These are phyloP conservation scores for Anodontia alba DNA, from an alignment of 2,888 invertebrate species.

Conservation along the genomic window DNA sequence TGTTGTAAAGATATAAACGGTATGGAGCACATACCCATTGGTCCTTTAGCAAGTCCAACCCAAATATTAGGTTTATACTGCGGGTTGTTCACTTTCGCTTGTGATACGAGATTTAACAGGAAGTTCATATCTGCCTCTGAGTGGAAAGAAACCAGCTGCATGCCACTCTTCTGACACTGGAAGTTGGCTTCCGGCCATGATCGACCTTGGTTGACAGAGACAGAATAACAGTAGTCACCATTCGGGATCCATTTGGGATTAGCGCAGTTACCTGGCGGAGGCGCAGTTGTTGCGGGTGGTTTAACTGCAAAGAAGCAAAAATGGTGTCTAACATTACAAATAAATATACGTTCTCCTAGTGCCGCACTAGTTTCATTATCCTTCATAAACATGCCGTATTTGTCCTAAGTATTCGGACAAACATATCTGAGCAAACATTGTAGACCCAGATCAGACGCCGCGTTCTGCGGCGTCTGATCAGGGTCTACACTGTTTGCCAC, in stretches of 20 bases:
- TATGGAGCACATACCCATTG: conserved; percentile 42
- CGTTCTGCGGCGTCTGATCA: too few relatives aligned
- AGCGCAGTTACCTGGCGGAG: conserved; percentile 57
- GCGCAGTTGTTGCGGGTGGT: conserved; percentile 42
- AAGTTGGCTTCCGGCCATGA: conserved; percentile 74
- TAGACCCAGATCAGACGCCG: too few relatives aligned
- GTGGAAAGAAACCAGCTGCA: conserved; percentile 68
- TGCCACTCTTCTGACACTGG: conserved; percentile 61
- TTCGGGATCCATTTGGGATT: conserved; percentile 27
- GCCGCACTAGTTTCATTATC: too few relatives aligned
- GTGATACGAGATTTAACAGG: conserved; percentile 43
- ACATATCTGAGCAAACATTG: too few relatives aligned
- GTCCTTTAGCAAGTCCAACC: conserved; percentile 65
- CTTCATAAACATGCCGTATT: too few relatives aligned
- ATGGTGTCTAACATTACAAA: neutral
- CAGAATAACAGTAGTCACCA: conserved; percentile 66
- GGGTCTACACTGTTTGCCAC: too few relatives aligned
- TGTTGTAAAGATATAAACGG: too few relatives aligned
- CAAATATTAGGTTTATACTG: conserved; percentile 61
- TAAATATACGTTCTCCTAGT: too few relatives aligned
- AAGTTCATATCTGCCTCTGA: conserved; percentile 57
- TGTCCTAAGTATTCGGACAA: too few relatives aligned
- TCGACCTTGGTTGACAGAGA: conserved; percentile 39
- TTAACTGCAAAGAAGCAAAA: neutral
- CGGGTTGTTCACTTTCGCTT: conserved; percentile 28